Evolutionary conservation across 1,140 invertebrate genomes (phyloP).

Genomic region (Aphelenchoides fujianensis): DNA sequence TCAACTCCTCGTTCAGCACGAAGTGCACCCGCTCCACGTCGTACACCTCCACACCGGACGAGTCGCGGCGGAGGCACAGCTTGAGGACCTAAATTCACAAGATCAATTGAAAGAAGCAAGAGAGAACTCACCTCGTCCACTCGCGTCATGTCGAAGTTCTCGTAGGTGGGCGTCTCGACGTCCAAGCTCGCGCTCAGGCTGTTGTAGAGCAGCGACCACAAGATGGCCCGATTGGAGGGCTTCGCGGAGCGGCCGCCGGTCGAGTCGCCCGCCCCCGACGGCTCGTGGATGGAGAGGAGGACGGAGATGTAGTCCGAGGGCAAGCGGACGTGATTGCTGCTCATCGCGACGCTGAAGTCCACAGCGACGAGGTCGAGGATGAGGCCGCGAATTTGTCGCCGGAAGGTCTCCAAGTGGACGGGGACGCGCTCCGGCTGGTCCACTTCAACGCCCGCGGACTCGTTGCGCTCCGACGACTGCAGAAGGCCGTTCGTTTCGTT

Average conservation of each 20-base stretch:
- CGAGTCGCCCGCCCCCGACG: not conserved
- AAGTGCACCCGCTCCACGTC: constrained; percentile 12
- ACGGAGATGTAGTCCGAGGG: constrained; percentile 1
- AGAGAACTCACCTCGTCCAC: constrained; percentile 13
- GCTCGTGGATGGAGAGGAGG: not conserved
- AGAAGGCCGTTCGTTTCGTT: no score
- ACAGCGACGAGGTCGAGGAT: constrained; percentile 15
- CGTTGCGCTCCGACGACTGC: no score
- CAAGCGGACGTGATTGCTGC: not conserved
- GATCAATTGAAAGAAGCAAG: no score
- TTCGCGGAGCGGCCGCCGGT: not conserved
- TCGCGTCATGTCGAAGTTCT: constrained; percentile 15
- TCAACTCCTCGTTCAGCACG: constrained; percentile 8
- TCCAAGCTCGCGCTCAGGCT: constrained; percentile 14
- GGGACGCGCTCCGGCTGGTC: not conserved
- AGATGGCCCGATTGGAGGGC: not conserved
- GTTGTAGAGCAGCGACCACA: constrained; percentile 15
- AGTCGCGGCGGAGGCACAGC: not conserved
- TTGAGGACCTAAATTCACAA: constrained; percentile 18
- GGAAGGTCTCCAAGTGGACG: constrained; percentile 5
- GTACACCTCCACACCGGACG: not conserved
- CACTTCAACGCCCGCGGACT: no score
- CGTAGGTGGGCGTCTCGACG: constrained; percentile 3
- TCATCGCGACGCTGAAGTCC: constrained; percentile 20
- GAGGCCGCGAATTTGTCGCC: constrained; percentile 13